phyloP scores from a whole-genome alignment of 2,888 invertebrate species.

The Leucoma salicis region DNA sequence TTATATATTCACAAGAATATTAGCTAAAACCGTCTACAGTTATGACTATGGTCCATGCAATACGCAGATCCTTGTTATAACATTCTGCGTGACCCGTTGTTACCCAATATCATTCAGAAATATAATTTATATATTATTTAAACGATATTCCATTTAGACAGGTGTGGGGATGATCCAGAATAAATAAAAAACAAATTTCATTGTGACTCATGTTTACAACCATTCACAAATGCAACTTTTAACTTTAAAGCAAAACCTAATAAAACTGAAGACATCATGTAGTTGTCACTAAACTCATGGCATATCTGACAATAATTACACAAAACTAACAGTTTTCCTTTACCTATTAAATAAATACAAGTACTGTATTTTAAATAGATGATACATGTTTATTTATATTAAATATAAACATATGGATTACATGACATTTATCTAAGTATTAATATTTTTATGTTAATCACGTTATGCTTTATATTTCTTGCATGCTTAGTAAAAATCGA shows the following conservation, averaged over 20 bases:
- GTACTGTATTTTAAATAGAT: conserved; percentile 23
- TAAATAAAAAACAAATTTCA: conserved; percentile 57
- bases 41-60: no score
- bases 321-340: conserved; percentile 46
- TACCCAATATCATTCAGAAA: no score
- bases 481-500: conserved; percentile 7
- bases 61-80: no score
- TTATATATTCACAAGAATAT: no score
- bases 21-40: no score
- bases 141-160: no score
- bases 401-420: conserved; percentile 22
- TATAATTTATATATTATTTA: no score
- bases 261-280: conserved; percentile 61
- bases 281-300: conserved; percentile 71
- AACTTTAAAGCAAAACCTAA: conserved; percentile 71
- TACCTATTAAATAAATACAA: conserved; percentile 65
- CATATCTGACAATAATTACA: conserved; percentile 64
- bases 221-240: conserved; percentile 77
- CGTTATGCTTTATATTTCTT: background rate
- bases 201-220: conserved; percentile 80
- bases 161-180: background rate
- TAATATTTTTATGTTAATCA: background rate
- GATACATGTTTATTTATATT: conserved; percentile 26
- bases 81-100: no score
- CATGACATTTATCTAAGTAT: conserved; percentile 12